Evolutionary conservation across 2,888 invertebrate genomes (phyloP).

Genomic region (Trachelus troglodyta): DNA sequence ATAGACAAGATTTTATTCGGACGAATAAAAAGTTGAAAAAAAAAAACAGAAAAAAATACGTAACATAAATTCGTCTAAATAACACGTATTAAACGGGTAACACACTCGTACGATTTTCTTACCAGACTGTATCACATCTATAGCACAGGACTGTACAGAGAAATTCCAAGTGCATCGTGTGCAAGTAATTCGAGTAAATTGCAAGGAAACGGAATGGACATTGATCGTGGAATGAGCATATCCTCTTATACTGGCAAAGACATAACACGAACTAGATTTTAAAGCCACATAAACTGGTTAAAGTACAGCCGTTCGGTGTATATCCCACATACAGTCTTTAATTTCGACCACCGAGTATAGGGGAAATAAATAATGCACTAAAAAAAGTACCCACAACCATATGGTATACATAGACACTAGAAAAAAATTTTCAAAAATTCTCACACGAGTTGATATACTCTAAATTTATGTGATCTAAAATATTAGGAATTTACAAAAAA

Average conservation of each 20-base stretch:
- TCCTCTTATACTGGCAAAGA: neutral
- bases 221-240: neutral
- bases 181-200: neutral
- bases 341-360: neutral
- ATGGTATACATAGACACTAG: no score
- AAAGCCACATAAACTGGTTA: neutral
- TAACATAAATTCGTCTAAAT: neutral
- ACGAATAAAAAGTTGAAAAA: neutral
- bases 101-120: neutral
- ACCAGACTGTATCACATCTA: neutral
- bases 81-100: neutral
- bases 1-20: neutral
- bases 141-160: neutral
- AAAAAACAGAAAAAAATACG: neutral
- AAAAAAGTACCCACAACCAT: neutral
- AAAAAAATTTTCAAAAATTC: no score
- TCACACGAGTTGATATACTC: no score
- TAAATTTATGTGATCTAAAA: no score
- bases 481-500: no score
- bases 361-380: neutral
- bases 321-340: neutral
- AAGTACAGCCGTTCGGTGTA: neutral
- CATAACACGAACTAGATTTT: conserved; percentile 3
- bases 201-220: neutral
- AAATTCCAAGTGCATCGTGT: neutral